Percentiles rank a stretch among this genome's conserved stretches.
Evolutionary conservation across 2,888 invertebrate genomes (phyloP).

Genomic region (Catocala nupta): DNA sequence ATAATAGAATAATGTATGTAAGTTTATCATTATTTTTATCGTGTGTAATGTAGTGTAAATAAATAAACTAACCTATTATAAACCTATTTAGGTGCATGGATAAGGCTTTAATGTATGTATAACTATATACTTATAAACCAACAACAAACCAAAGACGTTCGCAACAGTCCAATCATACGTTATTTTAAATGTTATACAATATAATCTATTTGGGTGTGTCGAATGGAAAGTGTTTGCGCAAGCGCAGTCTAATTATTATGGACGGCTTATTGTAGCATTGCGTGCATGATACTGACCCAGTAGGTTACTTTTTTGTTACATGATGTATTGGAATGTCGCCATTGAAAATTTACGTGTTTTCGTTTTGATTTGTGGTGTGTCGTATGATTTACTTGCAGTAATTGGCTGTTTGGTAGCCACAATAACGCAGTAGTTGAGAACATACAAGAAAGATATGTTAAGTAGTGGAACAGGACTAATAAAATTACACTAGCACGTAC

Average conservation of each 20-base stretch:
- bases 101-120: no score
- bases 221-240: slow-evolving; percentile 59
- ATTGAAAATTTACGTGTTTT: slow-evolving; percentile 3
- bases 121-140: not conserved
- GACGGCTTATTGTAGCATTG: slow-evolving; percentile 43
- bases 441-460: no score
- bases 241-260: slow-evolving; percentile 54
- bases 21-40: no score
- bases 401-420: no score
- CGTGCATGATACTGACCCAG: slow-evolving; percentile 57
- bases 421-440: no score
- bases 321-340: slow-evolving; percentile 30
- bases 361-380: not conserved
- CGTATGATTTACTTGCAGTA: no score
- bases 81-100: no score
- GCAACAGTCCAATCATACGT: slow-evolving; percentile 9
- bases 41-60: no score
- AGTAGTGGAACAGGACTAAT: no score
- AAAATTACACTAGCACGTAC: no score
- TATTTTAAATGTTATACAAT: slow-evolving; percentile 46
- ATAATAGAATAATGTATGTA: no score
- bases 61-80: no score
- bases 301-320: slow-evolving; percentile 29
- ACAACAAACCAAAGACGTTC: not conserved
- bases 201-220: slow-evolving; percentile 39